Conservation (phyloP, 2,113 vertebrate species). For the Motacilla tschutschensis region DNA sequence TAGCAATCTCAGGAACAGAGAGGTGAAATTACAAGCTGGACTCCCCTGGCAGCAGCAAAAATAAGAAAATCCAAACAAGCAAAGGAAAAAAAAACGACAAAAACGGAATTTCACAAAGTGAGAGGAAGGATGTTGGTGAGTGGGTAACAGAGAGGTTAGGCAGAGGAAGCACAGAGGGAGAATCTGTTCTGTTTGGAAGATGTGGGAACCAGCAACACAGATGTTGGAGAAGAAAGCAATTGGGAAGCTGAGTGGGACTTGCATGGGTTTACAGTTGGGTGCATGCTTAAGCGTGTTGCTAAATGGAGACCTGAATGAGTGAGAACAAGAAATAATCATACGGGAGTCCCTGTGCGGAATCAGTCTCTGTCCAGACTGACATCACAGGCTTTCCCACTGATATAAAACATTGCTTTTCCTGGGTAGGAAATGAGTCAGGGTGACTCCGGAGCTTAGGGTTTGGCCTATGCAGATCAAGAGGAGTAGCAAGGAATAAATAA, state of each 20-base stretch:
- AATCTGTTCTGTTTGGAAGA: constrained; percentile 51
- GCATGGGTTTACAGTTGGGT: constrained; percentile 27
- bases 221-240: constrained; percentile 33
- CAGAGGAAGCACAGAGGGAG: constrained; percentile 11
- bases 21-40: constrained; percentile 32
- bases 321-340: constrained; percentile 24
- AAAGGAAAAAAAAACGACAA: neutral
- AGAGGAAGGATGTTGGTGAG: neutral
- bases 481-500: constrained; percentile 25
- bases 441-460: constrained; percentile 2
- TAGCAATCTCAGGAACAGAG: neutral
- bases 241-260: constrained; percentile 21
- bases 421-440: constrained; percentile 53
- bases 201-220: constrained; percentile 51
- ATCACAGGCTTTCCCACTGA: constrained; percentile 37
- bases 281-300: constrained; percentile 1
- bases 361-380: constrained; percentile 26
- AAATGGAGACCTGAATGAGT: constrained; percentile 22
- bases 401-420: constrained; percentile 6
- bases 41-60: neutral
- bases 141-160: constrained; percentile 3
- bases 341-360: neutral
- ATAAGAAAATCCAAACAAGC: neutral
- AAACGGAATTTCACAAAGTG: neutral
- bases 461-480: constrained; percentile 38